phyloP scores from a whole-genome alignment of 1,140 invertebrate genomes.

The Calephelis virginiensis region DNA sequence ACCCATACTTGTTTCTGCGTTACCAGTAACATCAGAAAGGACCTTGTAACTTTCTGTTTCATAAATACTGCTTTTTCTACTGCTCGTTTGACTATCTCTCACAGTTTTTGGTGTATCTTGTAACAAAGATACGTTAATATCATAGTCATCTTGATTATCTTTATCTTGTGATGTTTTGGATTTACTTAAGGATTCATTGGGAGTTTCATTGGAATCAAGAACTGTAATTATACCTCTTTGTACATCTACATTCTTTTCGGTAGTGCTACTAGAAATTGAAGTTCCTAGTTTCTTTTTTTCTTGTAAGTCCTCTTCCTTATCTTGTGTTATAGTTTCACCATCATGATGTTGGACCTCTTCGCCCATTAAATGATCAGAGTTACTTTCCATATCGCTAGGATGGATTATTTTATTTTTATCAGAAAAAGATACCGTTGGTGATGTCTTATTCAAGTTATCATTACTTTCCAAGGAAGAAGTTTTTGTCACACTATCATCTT shows the following conservation, averaged over 20 bases:
- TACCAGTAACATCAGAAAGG: slow-evolving; percentile 52
- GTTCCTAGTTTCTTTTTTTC: slow-evolving; percentile 45
- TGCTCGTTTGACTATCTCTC: slow-evolving; percentile 57
- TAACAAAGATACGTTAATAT: slow-evolving; percentile 43
- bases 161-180: slow-evolving; percentile 49
- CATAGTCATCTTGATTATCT: slow-evolving; percentile 41
- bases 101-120: slow-evolving; percentile 48
- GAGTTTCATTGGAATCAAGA: slow-evolving; percentile 42
- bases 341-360: slow-evolving; percentile 35
- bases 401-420: slow-evolving; percentile 60
- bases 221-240: slow-evolving; percentile 61
- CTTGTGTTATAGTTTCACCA: not conserved
- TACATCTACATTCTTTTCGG: slow-evolving; percentile 34
- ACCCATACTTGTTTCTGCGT: slow-evolving; percentile 51
- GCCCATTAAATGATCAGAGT: slow-evolving; percentile 51
- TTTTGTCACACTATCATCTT: slow-evolving; percentile 49
- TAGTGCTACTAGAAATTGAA: slow-evolving; percentile 39
- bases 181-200: slow-evolving; percentile 37
- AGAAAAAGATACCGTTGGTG: slow-evolving; percentile 56
- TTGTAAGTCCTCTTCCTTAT: slow-evolving; percentile 24
- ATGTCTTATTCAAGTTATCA: slow-evolving; percentile 47
- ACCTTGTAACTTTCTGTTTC: slow-evolving; percentile 77
- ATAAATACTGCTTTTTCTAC: slow-evolving; percentile 70
- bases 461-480: slow-evolving; percentile 44
- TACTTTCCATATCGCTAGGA: slow-evolving; percentile 45